Base-by-base conservation (phyloP, 2,888 invertebrate genomes). In the Drosophila imparisetae region DNA sequence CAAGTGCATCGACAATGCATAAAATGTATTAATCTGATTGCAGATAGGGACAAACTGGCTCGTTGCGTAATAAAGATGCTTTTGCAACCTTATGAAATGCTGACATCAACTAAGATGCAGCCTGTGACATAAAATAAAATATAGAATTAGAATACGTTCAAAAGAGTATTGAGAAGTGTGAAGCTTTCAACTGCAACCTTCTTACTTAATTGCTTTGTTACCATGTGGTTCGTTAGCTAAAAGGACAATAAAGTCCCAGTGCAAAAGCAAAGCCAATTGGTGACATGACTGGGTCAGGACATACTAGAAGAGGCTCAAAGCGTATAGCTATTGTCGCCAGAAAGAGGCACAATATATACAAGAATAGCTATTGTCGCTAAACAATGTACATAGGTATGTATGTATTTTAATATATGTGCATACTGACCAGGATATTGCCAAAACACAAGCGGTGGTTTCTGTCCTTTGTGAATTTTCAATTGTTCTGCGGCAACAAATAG, bases 401-500 rank as follows among this genome's bases (percentile, higher is more conserved):
- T 64, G 11, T 11, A 21, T 30, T 30, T 29, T 15, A 45, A 53
- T 63, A 36, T 53, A 52, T 58, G 34, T 42, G 42, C 29, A 27
- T 42, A 24, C 55, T 24, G 45, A 24, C 24, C 45, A 45, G 45
- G 24, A 45, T 24, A 45, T 78, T 80, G 62, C 62, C 59, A 75
- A 78, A 73, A 74, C 55, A 65, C 21, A 63, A 60, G 45, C 65
- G 59, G 34, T 68, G 48, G 27, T 54, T 61, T 27, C 60, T 77
- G 61, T 63, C 60, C 55, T 63, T 62, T 67, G 70, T 70, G 64
- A 45, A 55, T 79, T 60, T 59, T 74, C 70, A 65, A 78, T 74
- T 70, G 79, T 73, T 66, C 76, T 57, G 55, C 40, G 66, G 64
- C 75, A 69, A 60, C 62, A 65, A 69, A 75, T 75, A 75, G 66